Conservation (phyloP, 2,113 vertebrate species). For the Paramisgurnus dabryanus region DNA sequence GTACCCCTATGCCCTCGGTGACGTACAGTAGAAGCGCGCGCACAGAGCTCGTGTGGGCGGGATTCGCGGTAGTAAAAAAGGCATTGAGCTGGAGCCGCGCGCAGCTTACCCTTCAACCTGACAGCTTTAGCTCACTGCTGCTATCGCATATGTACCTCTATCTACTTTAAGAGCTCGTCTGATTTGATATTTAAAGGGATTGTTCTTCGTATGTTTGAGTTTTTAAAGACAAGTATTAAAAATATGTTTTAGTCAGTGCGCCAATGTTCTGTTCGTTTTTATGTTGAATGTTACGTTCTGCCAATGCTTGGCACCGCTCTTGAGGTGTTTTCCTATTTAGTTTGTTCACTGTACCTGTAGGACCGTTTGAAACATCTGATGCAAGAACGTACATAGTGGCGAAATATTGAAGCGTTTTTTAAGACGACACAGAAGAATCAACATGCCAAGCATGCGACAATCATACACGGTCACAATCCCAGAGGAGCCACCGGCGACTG, state of each 20-base stretch:
- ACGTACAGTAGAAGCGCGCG: not conserved
- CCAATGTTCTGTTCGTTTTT: not conserved
- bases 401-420: not conserved
- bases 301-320: not conserved
- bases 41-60: slow-evolving; percentile 40
- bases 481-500: slow-evolving; percentile 80
- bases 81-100: not conserved
- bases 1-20: slow-evolving; percentile 8
- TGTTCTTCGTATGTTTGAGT: not conserved
- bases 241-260: not conserved
- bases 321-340: slow-evolving; percentile 9
- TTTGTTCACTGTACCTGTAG: not conserved
- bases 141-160: not conserved
- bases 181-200: not conserved
- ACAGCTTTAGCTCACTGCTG: not conserved
- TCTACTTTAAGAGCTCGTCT: not conserved
- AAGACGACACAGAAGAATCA: not conserved
- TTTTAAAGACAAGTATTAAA: not conserved
- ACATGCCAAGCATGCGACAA: slow-evolving; percentile 84
- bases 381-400: not conserved
- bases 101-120: not conserved
- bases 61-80: slow-evolving; percentile 29
- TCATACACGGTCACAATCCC: slow-evolving; percentile 90
- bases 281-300: not conserved
- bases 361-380: slow-evolving; percentile 4